Percentiles rank a stretch among this genome's conserved stretches.
Conservation (phyloP, 1,140 invertebrate genomes). For the Diuraphis noxia region DNA sequence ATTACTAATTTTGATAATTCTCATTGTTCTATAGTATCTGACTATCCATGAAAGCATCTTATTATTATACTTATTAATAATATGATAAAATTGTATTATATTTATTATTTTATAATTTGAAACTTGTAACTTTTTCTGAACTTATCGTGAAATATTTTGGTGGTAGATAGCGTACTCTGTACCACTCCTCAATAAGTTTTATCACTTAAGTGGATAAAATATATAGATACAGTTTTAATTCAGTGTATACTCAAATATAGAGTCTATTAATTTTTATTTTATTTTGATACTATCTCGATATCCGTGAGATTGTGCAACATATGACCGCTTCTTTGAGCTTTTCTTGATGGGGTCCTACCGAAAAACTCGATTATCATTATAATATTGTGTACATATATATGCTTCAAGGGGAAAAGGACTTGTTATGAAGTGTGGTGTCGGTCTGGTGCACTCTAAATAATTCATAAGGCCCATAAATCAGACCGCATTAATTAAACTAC, state of each 20-base stretch:
- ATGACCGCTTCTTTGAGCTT: constrained; percentile 26
- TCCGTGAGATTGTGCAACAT: constrained; percentile 8
- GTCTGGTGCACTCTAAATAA: constrained; percentile 52
- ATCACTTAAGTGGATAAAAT: not conserved
- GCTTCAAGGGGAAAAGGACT: constrained; percentile 24
- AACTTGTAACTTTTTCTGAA: constrained; percentile 8
- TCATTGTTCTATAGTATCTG: too few relatives aligned
- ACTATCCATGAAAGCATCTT: too few relatives aligned
- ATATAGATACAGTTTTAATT: not conserved
- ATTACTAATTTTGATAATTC: too few relatives aligned
- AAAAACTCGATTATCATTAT: constrained; percentile 51
- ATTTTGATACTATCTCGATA: not conserved
- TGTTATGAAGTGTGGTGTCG: constrained; percentile 43
- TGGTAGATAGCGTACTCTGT: constrained; percentile 40
- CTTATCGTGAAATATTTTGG: not conserved
- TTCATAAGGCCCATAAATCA: constrained; percentile 53
- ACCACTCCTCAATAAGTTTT: not conserved
- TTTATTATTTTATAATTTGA: not conserved
- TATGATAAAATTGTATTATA: not conserved
- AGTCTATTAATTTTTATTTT: not conserved
- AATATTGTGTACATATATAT: not conserved
- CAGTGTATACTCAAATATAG: not conserved
- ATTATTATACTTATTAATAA: too few relatives aligned
- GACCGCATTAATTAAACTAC: constrained; percentile 50
- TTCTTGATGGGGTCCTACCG: not conserved